Percentiles rank a stretch among this genome's conserved stretches.
Conservation (phyloP, 2,113 vertebrate genomes). For the Vimba vimba region DNA sequence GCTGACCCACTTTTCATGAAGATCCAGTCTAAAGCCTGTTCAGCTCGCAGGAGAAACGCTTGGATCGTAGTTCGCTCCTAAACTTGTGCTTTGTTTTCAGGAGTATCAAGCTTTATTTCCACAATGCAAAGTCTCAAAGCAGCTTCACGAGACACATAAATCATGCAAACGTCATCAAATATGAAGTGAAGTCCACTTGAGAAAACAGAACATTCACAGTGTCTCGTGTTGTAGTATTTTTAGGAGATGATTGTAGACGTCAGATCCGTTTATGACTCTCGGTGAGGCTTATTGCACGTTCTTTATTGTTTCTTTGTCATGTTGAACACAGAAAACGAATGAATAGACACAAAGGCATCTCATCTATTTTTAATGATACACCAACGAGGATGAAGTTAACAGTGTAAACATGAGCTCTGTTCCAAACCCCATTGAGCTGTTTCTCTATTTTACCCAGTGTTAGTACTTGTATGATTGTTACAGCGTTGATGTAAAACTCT, state of each 20-base stretch:
- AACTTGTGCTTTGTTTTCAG: not conserved
- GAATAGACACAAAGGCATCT: not conserved
- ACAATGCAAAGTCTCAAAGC: too few species aligned
- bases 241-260: not conserved
- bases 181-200: too few species aligned
- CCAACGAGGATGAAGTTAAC: not conserved
- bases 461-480: not conserved
- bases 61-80: too few species aligned
- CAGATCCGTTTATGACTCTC: not conserved
- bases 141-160: too few species aligned
- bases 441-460: not conserved
- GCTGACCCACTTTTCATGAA: slow-evolving; percentile 49
- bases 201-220: too few species aligned
- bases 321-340: not conserved
- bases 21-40: slow-evolving; percentile 8
- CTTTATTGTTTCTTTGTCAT: slow-evolving; percentile 13
- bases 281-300: not conserved
- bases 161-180: too few species aligned
- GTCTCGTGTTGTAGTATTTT: not conserved
- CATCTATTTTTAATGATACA: slow-evolving; percentile 18
- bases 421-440: not conserved
- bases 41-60: not conserved
- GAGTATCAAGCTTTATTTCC: not conserved
- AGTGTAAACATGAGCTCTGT: not conserved
- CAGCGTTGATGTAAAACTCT: not conserved